phyloP scores from a whole-genome alignment of 2,797 vertebrate species.

The Xenops minutus region DNA sequence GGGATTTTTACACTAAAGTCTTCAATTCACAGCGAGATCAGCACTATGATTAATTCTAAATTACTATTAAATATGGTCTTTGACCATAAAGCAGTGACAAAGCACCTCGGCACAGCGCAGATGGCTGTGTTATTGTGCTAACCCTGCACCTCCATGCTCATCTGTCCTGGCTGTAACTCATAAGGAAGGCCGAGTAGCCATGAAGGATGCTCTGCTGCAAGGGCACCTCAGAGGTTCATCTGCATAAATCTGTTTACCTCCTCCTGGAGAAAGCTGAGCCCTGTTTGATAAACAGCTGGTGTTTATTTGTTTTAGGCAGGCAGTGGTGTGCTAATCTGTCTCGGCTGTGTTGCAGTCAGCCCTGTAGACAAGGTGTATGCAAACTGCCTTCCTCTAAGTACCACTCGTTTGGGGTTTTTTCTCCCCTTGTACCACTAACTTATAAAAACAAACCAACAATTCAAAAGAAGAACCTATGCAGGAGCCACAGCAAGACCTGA shows the following conservation, averaged over 20 bases:
- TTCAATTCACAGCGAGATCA: not conserved
- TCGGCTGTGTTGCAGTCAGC: constrained; percentile 9
- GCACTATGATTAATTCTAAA: not conserved
- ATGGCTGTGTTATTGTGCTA: not conserved
- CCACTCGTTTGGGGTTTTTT: not conserved
- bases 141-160: not conserved
- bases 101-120: accelerated
- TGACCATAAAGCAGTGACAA: not conserved
- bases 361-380: constrained; percentile 46
- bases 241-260: constrained; percentile 67
- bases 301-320: constrained; percentile 66
- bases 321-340: constrained; percentile 48
- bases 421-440: constrained; percentile 21
- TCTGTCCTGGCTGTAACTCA: constrained; percentile 9
- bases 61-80: not conserved
- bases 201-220: constrained; percentile 41
- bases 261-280: constrained; percentile 22
- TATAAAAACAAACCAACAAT: constrained; percentile 39
- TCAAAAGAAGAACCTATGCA: not conserved
- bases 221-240: constrained; percentile 60
- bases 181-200: constrained; percentile 2
- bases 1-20: not conserved
- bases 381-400: constrained; percentile 15
- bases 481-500: constrained; percentile 16
- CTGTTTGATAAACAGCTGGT: constrained; percentile 67